Base-by-base conservation (phyloP, 1,140 invertebrate genomes). In the Cepaea nemoralis region DNA sequence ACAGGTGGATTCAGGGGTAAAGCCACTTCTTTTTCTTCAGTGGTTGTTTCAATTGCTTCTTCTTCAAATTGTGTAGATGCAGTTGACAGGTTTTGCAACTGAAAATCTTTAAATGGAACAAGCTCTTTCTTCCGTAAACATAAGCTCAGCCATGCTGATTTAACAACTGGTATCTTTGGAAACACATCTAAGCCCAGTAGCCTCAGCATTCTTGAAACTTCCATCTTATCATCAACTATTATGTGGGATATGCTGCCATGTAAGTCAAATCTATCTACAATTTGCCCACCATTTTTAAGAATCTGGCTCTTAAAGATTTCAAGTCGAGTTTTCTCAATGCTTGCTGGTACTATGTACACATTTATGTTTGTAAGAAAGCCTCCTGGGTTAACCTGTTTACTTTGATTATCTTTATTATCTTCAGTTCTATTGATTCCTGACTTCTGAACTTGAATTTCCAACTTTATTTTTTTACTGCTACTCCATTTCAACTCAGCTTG, bases 151-250 rank as follows among this genome's bases (percentile, higher is more conserved):
- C 91, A 91, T n/a, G 82, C 74, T 37, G 86, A 85, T 83, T 89
- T 90, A 1, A 91, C 85, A 81, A 90, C 76, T n/a, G 63, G 37
- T 31, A 87, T 71, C 66, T 82, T 69, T 33, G 87, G 85, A 37
- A 85, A 83, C 2, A 63, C 74, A 66, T 86, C 84, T n/a, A 88
- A 8, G 80, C 88, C 86, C 37, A 90, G 76, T 31, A 91, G 83
- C 66, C 83, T 86, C 75, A 83, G 86, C 82, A 90, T 82, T 76
- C 87, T 84, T 37, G 87, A 82, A 12, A 69, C n/a, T 66, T 90
- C 88, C 85, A 91, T 88, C 79, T 87, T 87, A 71, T 90, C 90
- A 83, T 91, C 88, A 75, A 90, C 85, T 67, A 90, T 80, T 35
- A 91, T 82, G 82, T 90, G 86, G 37, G 86, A 87, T 8, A 82